Percentiles rank a stretch among this genome's conserved stretches.
Evolutionary conservation across 2,113 vertebrate species (phyloP).

Genomic region (Notarius lentiginosus): DNA sequence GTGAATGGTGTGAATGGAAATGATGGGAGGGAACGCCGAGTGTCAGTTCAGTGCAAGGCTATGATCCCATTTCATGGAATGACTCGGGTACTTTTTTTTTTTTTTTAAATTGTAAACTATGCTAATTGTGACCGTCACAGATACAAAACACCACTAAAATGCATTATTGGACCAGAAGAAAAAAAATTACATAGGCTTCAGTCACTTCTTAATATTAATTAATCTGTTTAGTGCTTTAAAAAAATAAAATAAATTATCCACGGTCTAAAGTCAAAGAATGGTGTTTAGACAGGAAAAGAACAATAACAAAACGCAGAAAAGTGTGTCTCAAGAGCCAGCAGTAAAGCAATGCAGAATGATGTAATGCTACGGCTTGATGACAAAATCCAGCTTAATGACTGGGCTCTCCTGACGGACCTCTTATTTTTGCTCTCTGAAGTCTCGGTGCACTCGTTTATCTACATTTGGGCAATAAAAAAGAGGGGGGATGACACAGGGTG

Average conservation of each 20-base stretch:
- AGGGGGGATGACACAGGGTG: conserved; percentile 18
- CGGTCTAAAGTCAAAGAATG: neutral
- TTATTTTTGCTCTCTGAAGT: conserved; percentile 34
- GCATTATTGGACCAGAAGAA: neutral
- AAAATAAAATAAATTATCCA: neutral
- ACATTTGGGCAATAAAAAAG: conserved; percentile 31
- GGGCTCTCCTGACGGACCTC: conserved; percentile 35
- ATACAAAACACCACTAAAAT: neutral
- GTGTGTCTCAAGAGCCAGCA: neutral
- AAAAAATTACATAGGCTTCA: too few relatives aligned
- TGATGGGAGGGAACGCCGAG: neutral
- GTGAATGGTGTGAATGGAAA: conserved; percentile 10
- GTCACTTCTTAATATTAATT: neutral
- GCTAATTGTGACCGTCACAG: neutral
- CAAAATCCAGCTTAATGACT: conserved; percentile 51
- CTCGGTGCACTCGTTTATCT: conserved; percentile 42
- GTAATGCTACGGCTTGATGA: conserved; percentile 38
- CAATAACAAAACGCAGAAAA: neutral
- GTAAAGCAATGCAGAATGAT: conserved; percentile 11
- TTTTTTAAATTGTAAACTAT: too few relatives aligned
- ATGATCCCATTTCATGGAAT: neutral
- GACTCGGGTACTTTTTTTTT: neutral
- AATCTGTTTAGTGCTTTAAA: neutral
- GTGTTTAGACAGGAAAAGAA: neutral
- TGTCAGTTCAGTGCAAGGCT: conserved; percentile 2